Base-by-base conservation (phyloP, 1,140 invertebrate genomes). In the Philopotamus ludificatus region DNA sequence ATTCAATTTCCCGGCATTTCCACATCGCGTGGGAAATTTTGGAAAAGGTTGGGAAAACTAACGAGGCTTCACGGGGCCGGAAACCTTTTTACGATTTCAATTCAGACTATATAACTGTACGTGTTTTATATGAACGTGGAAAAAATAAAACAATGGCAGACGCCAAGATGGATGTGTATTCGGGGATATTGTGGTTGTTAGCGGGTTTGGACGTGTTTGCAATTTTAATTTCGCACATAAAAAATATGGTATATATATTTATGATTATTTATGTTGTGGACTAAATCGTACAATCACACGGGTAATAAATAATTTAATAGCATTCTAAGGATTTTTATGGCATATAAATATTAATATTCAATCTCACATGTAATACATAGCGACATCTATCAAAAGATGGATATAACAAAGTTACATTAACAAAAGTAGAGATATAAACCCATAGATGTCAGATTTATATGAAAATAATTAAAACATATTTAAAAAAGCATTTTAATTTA, bases 41-140 rank as follows among this genome's bases (percentile, higher is more conserved):
- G 16, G 53, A 62, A 59, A 60, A 61, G 59, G 57, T 47, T 60
- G 15, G 41, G 51, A 41, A 57, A 63, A 51, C 59, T 63, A 62
- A 62, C 65, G 65, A 66, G 62, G 49, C 59, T 53, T 62, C 18
- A n/a, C 51, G 21, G 23, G 59, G 26, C 57, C 57, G 57, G 64
- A 61, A 66, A 49, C 25, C 26, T 58, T 59, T 66, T 66, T 47
- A 39, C 21, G 21, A 60, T 41, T 60, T 66, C 57, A 41, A 50
- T 60, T 47, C 49, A 44, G 7, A 44, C 55, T 57, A n/a, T n/a
- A n/a, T n/a, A n/a, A n/a, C n/a, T n/a, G 34, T 39, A 39, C 8
- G 34, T 39, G 7, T 39, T 8, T 34, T 34, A 34, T 34, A 34
- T 34, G 28, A 7, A 34, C 12, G 12, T 7, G 28, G 28, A 12